These are phyloP conservation scores for Hipposideros armiger DNA, from an alignment of 2,113 vertebrate species.

Conservation along the genomic window DNA sequence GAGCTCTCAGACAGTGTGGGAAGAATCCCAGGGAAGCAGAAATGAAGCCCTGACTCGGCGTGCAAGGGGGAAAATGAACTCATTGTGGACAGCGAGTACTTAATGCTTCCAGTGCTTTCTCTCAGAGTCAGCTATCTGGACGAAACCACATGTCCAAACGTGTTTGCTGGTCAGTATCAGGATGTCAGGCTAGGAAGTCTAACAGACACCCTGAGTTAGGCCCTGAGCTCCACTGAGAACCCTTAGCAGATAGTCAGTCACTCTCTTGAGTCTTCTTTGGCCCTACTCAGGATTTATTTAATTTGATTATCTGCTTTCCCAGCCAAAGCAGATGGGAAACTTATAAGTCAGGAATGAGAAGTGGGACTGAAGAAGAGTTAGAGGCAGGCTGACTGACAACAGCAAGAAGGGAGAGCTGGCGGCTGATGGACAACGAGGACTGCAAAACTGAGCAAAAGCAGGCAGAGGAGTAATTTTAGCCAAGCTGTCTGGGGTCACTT, in stretches of 20 bases:
- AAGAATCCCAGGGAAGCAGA: neutral
- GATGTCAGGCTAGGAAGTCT: neutral
- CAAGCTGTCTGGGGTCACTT: neutral
- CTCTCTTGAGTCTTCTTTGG: neutral
- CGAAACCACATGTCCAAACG: neutral
- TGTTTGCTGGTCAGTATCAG: neutral
- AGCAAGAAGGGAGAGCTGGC: neutral
- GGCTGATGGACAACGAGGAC: neutral
- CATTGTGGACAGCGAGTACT: neutral
- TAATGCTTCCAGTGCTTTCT: neutral
- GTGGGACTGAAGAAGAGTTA: neutral
- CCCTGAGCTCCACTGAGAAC: neutral
- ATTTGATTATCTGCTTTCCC: slow-evolving; percentile 4
- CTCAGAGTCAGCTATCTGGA: neutral
- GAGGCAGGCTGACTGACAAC: neutral
- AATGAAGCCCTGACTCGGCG: neutral
- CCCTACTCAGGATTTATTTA: neutral
- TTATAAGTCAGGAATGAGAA: neutral
- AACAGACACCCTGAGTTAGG: neutral
- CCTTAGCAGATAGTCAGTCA: neutral
- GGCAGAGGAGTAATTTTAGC: neutral
- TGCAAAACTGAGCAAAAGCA: neutral
- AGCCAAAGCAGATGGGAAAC: neutral
- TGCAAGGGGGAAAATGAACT: neutral
- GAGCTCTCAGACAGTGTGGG: neutral